These are phyloP conservation scores for Hylia prasina DNA, from an alignment of 2,113 vertebrate genomes.

Conservation along the genomic window DNA sequence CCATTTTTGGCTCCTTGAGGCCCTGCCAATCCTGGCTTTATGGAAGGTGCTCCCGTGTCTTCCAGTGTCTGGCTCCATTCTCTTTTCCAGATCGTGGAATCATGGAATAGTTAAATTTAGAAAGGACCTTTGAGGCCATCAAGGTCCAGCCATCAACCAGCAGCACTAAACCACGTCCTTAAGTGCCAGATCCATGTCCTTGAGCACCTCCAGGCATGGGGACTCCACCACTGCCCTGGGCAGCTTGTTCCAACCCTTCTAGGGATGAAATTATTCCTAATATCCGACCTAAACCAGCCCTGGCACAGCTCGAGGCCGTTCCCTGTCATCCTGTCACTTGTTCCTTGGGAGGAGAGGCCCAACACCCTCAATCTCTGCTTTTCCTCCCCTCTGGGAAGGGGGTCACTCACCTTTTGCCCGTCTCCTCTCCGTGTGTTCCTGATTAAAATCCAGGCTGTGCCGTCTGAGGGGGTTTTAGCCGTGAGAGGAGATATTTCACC, in stretches of 20 bases:
- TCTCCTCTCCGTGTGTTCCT: background rate
- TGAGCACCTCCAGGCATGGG: background rate
- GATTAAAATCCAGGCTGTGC: rapidly evolving
- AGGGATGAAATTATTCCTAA: background rate
- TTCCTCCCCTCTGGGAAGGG: background rate
- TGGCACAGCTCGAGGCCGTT: rapidly evolving
- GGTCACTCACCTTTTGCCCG: background rate
- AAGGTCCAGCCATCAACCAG: background rate
- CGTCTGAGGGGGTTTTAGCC: rapidly evolving
- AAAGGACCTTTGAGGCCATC: background rate
- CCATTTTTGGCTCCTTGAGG: background rate
- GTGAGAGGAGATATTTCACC: rapidly evolving
- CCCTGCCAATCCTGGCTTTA: rapidly evolving
- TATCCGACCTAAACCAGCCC: rapidly evolving
- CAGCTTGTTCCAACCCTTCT: background rate
- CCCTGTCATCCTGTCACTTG: rapidly evolving
- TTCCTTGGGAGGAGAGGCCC: background rate
- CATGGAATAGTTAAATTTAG: background rate
- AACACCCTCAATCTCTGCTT: background rate
- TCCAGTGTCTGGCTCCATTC: background rate
- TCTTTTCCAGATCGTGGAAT: rapidly evolving
- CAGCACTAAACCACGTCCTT: background rate
- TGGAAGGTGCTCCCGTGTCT: rapidly evolving
- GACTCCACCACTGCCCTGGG: background rate
- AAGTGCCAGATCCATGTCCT: background rate